Evolutionary conservation across 2,888 invertebrate genomes (phyloP), one percentile per base, ranked within the genome.

Genomic region (Drosophila koepferae): DNA sequence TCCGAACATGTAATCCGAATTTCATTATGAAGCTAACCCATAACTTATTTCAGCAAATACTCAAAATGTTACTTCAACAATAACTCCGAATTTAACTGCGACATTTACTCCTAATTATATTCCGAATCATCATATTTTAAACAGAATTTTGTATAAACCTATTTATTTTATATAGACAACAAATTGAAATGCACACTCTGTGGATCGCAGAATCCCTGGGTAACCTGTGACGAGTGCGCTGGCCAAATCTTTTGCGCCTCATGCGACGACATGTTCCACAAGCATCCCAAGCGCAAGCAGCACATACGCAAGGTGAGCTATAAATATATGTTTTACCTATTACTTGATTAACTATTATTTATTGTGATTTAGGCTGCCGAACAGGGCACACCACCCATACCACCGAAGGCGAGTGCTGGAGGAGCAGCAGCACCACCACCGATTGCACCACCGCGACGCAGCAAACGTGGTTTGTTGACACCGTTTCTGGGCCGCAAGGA

Each of bases 261-360:
- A 51, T 98, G 98, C 94, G 98, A 98, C 92, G 97, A 98, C 92
- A 98, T 98, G 97, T 98, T 97, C 93, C 98, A 98, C 93, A 95
- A 97, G 76, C 98, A 98, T 92, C 98, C 98, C 0, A 98, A 98
- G 91, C 94, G 98, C 74, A 96, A 96, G 82, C 94, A 95, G 76
- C 98, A 98, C 92, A 94, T 95, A 77, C 94, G 98, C 91, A 96
- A 96, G 94, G 97, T 96, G 93, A 90, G 86, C 10, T 8, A 5
- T 4, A 12, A 36, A 2, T 7, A 1, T 5, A 0, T 3, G 3
- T 2, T 23, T 0, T 14, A 18, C 16, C 1, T 9, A 4, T 1
- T 38, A n/a, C 31, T 8, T 20, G 34, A 34, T 16, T 43, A 4
- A 43, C 2, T 44, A 18, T n/a, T 38, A 4, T 14, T 54, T 2